Base-by-base conservation (phyloP, 2,888 invertebrate species). In the Brachynemurus nebulosus region DNA sequence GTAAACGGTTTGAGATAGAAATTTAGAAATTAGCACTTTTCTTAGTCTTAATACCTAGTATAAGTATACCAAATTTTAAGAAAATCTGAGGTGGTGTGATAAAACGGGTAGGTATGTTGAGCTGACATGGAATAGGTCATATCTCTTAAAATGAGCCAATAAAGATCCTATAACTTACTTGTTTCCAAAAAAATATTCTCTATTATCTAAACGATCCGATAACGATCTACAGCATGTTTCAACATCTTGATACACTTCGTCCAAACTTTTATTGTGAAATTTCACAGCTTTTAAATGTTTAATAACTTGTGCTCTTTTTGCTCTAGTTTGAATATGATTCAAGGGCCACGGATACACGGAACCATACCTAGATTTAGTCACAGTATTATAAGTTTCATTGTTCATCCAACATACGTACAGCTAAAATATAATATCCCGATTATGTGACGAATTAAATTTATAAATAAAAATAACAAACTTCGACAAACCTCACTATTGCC, bases 321-420 rank as follows among this genome's bases (percentile, higher is more conserved):
- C 70, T 63, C 81, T 76, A 2, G 88, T 90, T 57, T 93, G 76
- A 25, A 91, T 65, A 57, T 76, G 69, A 59, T 85, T 88, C 4
- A 97, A 64, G 0, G 97, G 97, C 86, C 92, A 97, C 0, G 92
- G 89, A 66, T 89, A 91, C 2, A 89, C 86, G 0, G 85, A 85
- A 0, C 92, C 88, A 63, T 90, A 86, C 5, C 96, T 73, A 0
- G 77, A 74, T 47, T 79, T 80, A 0, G 96, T 96, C 2, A 92
- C 81, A 47, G 80, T 75, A 45, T 78, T 76, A 53, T 83, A 82
- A 0, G 90, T 90, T 40, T 76, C 73, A 40, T 77, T 71, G 59
- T 92, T 85, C 45, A 83, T 68, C 86, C 95, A 96, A 37, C 86
- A 85, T 49, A 93, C 74, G 63, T 89, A 93, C 17, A 85, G 69